Conservation (phyloP, 2,113 vertebrate genomes). For the Oxygymnocypris stewartii region DNA sequence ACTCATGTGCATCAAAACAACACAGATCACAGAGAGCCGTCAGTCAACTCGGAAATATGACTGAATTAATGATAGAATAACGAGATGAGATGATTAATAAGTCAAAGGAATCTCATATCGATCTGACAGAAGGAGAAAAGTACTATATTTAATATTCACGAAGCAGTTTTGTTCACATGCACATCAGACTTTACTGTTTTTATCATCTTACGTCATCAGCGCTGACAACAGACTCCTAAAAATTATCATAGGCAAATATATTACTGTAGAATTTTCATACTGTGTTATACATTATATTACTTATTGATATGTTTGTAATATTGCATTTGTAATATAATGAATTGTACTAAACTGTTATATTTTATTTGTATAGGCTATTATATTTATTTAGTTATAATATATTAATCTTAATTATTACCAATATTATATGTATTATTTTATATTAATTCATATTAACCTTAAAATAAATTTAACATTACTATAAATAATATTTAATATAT, state of each 20-base stretch:
- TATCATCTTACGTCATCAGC: not conserved
- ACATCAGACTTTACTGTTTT: not conserved
- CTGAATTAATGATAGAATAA: not conserved
- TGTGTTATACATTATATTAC: not conserved
- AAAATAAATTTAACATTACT: too few species aligned
- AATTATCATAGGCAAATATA: not conserved
- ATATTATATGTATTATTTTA: too few species aligned
- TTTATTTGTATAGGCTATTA: too few species aligned
- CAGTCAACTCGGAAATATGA: not conserved
- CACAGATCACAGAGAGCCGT: not conserved
- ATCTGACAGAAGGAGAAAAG: too few species aligned
- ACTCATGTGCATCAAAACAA: not conserved
- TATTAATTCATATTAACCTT: too few species aligned
- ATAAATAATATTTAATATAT: too few species aligned
- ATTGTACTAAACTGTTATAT: too few species aligned
- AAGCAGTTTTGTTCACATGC: not conserved
- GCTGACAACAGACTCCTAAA: not conserved
- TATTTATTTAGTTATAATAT: too few species aligned
- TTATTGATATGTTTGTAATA: not conserved
- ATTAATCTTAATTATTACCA: too few species aligned
- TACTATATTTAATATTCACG: not conserved
- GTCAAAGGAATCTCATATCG: not conserved
- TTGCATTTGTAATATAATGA: too few species aligned
- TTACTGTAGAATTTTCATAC: not conserved
- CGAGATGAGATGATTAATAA: not conserved